Evolutionary conservation across 2,797 vertebrate genomes (phyloP).

Genomic region (Sylvia borin): DNA sequence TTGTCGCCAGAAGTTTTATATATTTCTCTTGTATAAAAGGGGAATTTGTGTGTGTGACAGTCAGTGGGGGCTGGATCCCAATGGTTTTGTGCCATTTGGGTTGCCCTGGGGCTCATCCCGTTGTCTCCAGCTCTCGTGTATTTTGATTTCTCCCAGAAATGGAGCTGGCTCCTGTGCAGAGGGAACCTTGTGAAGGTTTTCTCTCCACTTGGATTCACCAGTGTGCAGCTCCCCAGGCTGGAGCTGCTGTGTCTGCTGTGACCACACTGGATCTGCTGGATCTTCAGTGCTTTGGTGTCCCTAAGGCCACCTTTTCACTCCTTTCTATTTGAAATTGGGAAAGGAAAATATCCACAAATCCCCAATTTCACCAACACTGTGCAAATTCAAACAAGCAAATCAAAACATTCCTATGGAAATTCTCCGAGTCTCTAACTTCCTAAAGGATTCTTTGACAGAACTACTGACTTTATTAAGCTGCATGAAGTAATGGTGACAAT

Average conservation of each 20-base stretch:
- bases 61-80: too few relatives aligned
- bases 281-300: neutral
- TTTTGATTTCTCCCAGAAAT: neutral
- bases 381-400: neutral
- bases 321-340: neutral
- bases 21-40: neutral
- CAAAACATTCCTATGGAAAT: neutral
- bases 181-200: neutral
- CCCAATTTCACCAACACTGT: neutral
- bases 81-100: neutral
- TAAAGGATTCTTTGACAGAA: neutral
- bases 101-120: neutral
- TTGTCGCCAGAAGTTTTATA: accelerated
- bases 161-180: neutral
- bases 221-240: neutral
- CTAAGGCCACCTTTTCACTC: neutral
- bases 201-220: neutral
- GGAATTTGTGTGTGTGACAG: neutral
- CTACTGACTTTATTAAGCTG: neutral
- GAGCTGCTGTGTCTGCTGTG: neutral
- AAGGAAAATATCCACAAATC: neutral
- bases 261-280: neutral
- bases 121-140: neutral
- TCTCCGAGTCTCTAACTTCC: neutral
- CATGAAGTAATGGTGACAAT: neutral